These are phyloP conservation scores for Oryzias woworae DNA, from an alignment of 2,113 vertebrate species.

Conservation along the genomic window DNA sequence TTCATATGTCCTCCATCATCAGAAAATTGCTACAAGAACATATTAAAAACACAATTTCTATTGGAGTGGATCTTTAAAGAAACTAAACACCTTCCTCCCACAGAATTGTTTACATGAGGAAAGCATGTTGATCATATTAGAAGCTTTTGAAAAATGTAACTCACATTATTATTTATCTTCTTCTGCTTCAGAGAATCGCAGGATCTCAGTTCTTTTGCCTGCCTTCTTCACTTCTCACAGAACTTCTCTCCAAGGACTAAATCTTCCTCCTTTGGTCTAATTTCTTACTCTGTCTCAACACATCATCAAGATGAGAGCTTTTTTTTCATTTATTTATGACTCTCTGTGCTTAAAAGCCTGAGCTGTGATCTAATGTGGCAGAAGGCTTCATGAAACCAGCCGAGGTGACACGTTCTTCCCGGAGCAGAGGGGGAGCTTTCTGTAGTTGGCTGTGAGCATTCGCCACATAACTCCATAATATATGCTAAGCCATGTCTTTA, in stretches of 20 bases:
- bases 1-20: too few relatives aligned
- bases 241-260: constrained; percentile 53
- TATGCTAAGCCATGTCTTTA: constrained; percentile 80
- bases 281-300: constrained; percentile 55
- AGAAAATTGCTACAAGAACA: too few relatives aligned
- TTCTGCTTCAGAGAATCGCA: constrained; percentile 34
- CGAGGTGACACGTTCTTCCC: constrained; percentile 71
- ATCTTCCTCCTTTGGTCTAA: constrained; percentile 57
- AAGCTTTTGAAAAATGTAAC: too few relatives aligned
- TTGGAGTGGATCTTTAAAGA: too few relatives aligned
- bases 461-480: constrained; percentile 70
- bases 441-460: constrained; percentile 62
- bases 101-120: background rate
- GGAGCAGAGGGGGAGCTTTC: constrained; percentile 53
- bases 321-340: constrained; percentile 50
- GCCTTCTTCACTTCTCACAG: constrained; percentile 49
- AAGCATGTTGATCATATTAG: too few relatives aligned
- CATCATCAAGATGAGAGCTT: constrained; percentile 53
- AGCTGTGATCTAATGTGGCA: constrained; percentile 57
- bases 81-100: too few relatives aligned
- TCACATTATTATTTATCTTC: background rate
- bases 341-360: constrained; percentile 44
- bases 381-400: constrained; percentile 63
- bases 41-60: too few relatives aligned
- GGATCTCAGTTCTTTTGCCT: constrained; percentile 46